A percentile compares a stretch with the other conserved stretches of the same genome.
These are phyloP conservation scores for Chloromyia formosa DNA, from an alignment of 2,888 invertebrate genomes.

Conservation along the genomic window DNA sequence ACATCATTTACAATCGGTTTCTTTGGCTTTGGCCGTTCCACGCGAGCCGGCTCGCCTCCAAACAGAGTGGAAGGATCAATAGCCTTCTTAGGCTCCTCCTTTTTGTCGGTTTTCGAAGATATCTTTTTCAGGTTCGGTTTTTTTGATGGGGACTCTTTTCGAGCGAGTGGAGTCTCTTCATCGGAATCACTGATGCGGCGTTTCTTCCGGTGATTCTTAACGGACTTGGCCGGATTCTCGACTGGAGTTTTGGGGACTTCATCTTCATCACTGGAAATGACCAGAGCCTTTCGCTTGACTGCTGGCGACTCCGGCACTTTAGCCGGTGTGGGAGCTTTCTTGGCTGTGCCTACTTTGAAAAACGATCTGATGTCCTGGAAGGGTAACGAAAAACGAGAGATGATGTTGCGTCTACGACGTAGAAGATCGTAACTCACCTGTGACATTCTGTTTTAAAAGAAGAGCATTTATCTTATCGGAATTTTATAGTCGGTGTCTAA, in stretches of 20 bases:
- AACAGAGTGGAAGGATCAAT: slow-evolving; percentile 68
- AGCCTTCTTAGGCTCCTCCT: slow-evolving; percentile 60
- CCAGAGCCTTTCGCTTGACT: slow-evolving; percentile 60
- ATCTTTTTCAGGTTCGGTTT: slow-evolving; percentile 56
- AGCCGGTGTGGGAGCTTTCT: slow-evolving; percentile 53
- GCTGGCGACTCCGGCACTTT: slow-evolving; percentile 51
- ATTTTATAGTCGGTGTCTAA: too few relatives aligned
- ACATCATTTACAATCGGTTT: slow-evolving; percentile 60
- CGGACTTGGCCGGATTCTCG: slow-evolving; percentile 54
- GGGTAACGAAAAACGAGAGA: not conserved
- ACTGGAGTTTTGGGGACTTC: slow-evolving; percentile 68
- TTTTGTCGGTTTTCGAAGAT: slow-evolving; percentile 56
- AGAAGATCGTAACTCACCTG: not conserved
- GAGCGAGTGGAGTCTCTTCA: slow-evolving; percentile 64
- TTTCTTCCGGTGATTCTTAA: slow-evolving; percentile 53
- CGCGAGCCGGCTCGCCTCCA: slow-evolving; percentile 69
- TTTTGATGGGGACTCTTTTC: slow-evolving; percentile 50
- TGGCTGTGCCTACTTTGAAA: slow-evolving; percentile 63
- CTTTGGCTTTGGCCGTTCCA: slow-evolving; percentile 64
- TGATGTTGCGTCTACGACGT: not conserved
- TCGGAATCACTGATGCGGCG: slow-evolving; percentile 61
- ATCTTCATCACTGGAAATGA: slow-evolving; percentile 68
- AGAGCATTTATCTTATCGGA: too few relatives aligned
- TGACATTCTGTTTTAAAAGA: not conserved
- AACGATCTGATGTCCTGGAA: slow-evolving; percentile 72